Evolutionary conservation across 1,140 invertebrate genomes (phyloP), one percentile per base, ranked within the genome.

Genomic region (Akabosia matsudoensis): DNA sequence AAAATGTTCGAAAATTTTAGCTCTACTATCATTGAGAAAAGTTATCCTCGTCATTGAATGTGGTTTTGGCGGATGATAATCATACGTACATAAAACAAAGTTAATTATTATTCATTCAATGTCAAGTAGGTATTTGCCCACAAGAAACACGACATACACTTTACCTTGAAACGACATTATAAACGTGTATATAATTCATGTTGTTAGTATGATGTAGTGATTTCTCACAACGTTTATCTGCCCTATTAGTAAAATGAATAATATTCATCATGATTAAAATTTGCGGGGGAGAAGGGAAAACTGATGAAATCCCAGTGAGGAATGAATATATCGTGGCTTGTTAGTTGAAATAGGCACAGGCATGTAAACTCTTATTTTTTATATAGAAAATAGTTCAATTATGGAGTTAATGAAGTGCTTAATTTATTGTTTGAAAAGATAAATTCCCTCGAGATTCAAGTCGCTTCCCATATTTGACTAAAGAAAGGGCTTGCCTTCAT

Each of bases 391-490:
- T 31, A 67, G 61, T 67, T 67, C 61, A 67, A 28, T 67, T 67
- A 67, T 67, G 61, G 61, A 67, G 61, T 67, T 67, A 67, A 67
- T 67, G 61, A 67, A 67, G 61, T 67, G 61, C 22, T 67, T 67
- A 67, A 31, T 31, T 67, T 67, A 67, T 67, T 67, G 61, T 67
- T 28, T 13, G 30, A 67, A n/a, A 31, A 67, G 28, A 67, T 67
- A 31, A 67, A 67, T 67, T 31, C 4, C 28, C 24, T 2, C 1
- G 4, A 2, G 28, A 30, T 67, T 67, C 24, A 67, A 67, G 61
- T 67, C 31, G 61, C 10, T 31, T 67, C 28, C 61, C 61, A 30
- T 67, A 67, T 67, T 30, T 67, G 61, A 67, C 30, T 67, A 30
- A 67, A 67, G 61, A 67, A 67, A 13, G 70, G 33, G 37, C 33